A percentile compares a stretch with the other conserved stretches of the same genome.
Evolutionary conservation across 2,888 invertebrate species (phyloP).

Genomic region (Onthophagus sagittarius): DNA sequence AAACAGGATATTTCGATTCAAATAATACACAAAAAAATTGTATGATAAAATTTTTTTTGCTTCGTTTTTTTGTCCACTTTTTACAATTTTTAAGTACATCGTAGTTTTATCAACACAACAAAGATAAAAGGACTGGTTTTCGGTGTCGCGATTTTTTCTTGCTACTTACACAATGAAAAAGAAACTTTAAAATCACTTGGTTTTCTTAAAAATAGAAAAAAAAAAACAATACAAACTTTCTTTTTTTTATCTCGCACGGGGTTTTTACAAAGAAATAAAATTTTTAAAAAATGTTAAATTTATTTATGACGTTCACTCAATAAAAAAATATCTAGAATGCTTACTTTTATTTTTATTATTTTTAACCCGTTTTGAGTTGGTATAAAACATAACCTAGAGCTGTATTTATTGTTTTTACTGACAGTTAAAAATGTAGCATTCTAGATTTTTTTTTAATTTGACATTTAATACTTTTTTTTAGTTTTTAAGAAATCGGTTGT

Average conservation of each 20-base stretch:
- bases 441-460: no score
- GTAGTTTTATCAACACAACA: constrained; percentile 35
- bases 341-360: no score
- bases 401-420: no score
- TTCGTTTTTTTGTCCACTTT: constrained; percentile 26
- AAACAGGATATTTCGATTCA: not conserved
- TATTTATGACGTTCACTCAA: no score
- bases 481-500: no score
- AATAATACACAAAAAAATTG: constrained; percentile 20
- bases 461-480: no score
- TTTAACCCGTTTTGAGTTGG: no score
- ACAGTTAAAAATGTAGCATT: no score
- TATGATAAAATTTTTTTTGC: constrained; percentile 33
- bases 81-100: constrained; percentile 34
- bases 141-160: constrained; percentile 9
- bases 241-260: not conserved
- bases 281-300: no score
- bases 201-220: not conserved
- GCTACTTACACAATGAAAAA: not conserved
- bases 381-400: no score
- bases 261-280: no score
- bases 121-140: constrained; percentile 24
- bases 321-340: no score
- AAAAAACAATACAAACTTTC: constrained; percentile 4
- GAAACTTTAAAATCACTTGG: constrained; percentile 1